These are phyloP conservation scores for Camarhynchus parvulus DNA, from an alignment of 2,113 vertebrate genomes.

Conservation along the genomic window DNA sequence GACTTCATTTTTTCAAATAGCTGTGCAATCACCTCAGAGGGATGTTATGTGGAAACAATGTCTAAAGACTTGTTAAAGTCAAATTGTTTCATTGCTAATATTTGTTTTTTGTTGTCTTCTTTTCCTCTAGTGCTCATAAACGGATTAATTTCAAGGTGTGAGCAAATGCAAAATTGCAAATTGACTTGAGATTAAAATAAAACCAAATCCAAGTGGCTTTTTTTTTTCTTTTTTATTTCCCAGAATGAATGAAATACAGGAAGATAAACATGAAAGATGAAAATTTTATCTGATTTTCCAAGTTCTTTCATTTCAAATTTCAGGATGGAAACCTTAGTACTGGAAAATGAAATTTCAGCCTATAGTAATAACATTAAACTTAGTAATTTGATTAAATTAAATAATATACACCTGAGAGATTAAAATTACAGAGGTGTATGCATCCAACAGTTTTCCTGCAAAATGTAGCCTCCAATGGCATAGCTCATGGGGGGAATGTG, in stretches of 20 bases:
- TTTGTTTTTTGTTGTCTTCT: conserved; percentile 1
- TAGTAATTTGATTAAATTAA: neutral
- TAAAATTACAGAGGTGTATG: neutral
- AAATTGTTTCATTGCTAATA: neutral
- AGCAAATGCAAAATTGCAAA: neutral
- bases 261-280: neutral
- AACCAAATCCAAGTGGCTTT: neutral
- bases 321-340: neutral
- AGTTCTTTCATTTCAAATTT: neutral
- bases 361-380: neutral
- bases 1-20: neutral
- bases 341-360: neutral
- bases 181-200: neutral
- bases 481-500: neutral
- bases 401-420: neutral
- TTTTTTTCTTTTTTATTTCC: neutral
- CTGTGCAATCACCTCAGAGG: neutral
- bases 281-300: neutral
- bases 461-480: neutral
- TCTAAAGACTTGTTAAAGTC: neutral
- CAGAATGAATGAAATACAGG: neutral
- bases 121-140: neutral
- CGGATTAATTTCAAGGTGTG: neutral
- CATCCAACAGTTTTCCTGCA: neutral
- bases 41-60: neutral